Evolutionary conservation across 2,888 invertebrate genomes (phyloP).

Genomic region (Callyntrura sp.): DNA sequence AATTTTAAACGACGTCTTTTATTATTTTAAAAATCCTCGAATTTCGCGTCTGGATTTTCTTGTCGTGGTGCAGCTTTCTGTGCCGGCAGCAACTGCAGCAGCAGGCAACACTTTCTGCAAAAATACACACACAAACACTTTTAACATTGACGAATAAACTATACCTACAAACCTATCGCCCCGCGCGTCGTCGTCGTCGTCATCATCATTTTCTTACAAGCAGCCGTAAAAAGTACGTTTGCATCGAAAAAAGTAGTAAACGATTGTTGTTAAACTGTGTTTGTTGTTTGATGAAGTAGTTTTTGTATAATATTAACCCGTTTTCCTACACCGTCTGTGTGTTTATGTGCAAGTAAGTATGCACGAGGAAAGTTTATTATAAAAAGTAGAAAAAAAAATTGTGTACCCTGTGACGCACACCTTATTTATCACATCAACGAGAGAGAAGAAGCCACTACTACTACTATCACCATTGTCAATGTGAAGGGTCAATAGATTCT

Average conservation of each 20-base stretch:
- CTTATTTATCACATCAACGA: slow-evolving; percentile 39
- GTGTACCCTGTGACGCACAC: neutral
- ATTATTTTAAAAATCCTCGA: neutral
- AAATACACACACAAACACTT: neutral
- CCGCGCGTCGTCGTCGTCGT: slow-evolving; percentile 30
- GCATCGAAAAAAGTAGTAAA: slow-evolving; percentile 29
- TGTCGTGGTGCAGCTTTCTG: slow-evolving; percentile 64
- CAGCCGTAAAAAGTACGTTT: slow-evolving; percentile 14
- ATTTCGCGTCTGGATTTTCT: slow-evolving; percentile 72
- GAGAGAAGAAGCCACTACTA: neutral
- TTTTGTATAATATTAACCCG: slow-evolving; percentile 67
- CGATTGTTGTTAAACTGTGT: slow-evolving; percentile 63
- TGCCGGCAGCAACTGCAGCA: slow-evolving; percentile 1
- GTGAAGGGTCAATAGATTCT: slow-evolving; percentile 37
- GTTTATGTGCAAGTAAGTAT: neutral
- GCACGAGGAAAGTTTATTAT: neutral
- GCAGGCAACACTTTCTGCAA: slow-evolving; percentile 16
- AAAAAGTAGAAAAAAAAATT: slow-evolving; percentile 34
- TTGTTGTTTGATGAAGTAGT: neutral
- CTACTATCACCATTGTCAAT: slow-evolving; percentile 45
- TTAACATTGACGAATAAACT: neutral
- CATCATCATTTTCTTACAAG: neutral
- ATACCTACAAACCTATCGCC: slow-evolving; percentile 16
- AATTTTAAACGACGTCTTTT: neutral
- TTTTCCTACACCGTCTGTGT: slow-evolving; percentile 53